phyloP scores from a whole-genome alignment of 1,140 invertebrate genomes.

The Alviniconcha marisindica region DNA sequence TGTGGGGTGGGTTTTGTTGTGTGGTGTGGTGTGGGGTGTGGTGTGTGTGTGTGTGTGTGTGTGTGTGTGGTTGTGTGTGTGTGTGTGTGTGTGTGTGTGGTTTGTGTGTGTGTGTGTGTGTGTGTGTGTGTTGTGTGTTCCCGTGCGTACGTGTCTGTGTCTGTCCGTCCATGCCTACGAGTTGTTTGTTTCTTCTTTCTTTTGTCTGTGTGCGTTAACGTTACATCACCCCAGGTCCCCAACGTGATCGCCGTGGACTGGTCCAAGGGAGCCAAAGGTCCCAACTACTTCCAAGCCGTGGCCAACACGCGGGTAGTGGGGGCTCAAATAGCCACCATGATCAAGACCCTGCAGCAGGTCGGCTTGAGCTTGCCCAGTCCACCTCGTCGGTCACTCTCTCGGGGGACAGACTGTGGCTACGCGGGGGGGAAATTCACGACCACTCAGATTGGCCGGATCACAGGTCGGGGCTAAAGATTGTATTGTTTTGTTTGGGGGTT shows the following conservation, averaged over 20 bases:
- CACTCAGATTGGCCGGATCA: slow-evolving; percentile 82
- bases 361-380: slow-evolving; percentile 47
- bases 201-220: background rate
- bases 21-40: too few relatives aligned
- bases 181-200: background rate
- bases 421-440: slow-evolving; percentile 56
- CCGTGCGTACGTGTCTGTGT: background rate
- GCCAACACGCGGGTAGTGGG: slow-evolving; percentile 95
- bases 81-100: too few relatives aligned
- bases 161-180: too few relatives aligned
- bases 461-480: too few relatives aligned
- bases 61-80: too few relatives aligned
- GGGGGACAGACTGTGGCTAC: slow-evolving; percentile 71
- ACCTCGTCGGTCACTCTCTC: slow-evolving; percentile 71
- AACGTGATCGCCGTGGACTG: slow-evolving; percentile 95
- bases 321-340: slow-evolving; percentile 89
- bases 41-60: too few relatives aligned
- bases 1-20: too few relatives aligned
- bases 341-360: slow-evolving; percentile 63
- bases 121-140: background rate
- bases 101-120: too few relatives aligned
- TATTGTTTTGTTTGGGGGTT: too few relatives aligned
- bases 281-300: slow-evolving; percentile 90
- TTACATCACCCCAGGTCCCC: background rate
- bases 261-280: slow-evolving; percentile 89